Base-by-base conservation (phyloP, 2,113 vertebrate genomes). In the Peucedramus taeniatus region DNA sequence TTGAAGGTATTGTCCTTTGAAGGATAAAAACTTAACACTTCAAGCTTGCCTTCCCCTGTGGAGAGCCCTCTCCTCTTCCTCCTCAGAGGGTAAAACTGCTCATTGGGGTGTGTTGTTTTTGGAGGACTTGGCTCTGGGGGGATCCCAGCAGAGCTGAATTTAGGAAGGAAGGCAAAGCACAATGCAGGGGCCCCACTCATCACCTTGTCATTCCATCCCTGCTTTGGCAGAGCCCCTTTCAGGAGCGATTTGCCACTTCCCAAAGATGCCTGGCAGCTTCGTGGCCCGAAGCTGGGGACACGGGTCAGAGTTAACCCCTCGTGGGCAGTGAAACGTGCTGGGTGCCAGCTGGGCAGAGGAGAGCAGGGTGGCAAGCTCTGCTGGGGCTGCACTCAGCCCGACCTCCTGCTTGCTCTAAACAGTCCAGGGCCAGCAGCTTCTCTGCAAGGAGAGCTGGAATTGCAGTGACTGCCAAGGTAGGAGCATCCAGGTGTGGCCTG, bases 171-270 rank as follows among this genome's bases (percentile, higher is more conserved):
- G 4, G 0, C 3, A 60, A 54, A 47, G 12, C 7, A 1, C 4
- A 21, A 33, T 1, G 3, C 17, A 20, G 40, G n/a, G 3, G 1
- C 2, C 12, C 3, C 0, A 0, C 56, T 93, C 60, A 3, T 90
- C 42, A 22, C 50, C 51, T 21, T 10, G 28, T 11, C 2, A 0
- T 50, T 37, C n/a, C 1, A 0, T 28, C 35, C 13, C 22, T n/a
- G 56, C 56, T 45, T 40, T 31, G 45, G 37, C 83, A 50, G 19
- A 91, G 39, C 33, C 31, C 27, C 64, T 68, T 39, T 24, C n/a
- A 16, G 63, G 66, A 75, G 90, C 0, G 0, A 1, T 4, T 9
- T 85, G 35, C 61, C 30, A 24, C 71, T 76, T 44, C 35, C 39
- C 33, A 14, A 5, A 26, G 1, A 0, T 51, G 22, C 57, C 69